These are phyloP conservation scores for Chitala chitala DNA, from an alignment of 2,113 vertebrate species.

Conservation along the genomic window DNA sequence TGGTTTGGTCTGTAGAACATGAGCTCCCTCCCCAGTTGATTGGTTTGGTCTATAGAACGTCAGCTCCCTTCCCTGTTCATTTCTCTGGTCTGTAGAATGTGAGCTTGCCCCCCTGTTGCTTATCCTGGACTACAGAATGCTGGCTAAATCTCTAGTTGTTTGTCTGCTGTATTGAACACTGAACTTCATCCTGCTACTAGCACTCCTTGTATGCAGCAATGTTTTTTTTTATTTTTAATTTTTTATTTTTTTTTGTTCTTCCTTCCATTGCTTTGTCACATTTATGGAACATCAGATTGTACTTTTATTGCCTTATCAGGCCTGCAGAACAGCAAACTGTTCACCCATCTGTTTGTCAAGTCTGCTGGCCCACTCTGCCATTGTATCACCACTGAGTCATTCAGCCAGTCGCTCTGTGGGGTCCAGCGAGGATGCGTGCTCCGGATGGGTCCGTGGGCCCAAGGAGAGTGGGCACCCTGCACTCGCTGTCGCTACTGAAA, in stretches of 20 bases:
- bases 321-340: not conserved
- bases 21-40: not conserved
- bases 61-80: too few relatives aligned
- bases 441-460: not conserved
- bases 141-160: too few relatives aligned
- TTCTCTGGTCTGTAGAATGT: not conserved
- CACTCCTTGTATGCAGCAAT: not conserved
- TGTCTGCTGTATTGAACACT: too few relatives aligned
- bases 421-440: not conserved
- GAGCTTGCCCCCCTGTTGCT: not conserved
- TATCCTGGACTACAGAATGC: not conserved
- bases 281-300: not conserved
- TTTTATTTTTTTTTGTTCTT: too few relatives aligned
- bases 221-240: too few relatives aligned
- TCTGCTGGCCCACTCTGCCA: constrained; percentile 2
- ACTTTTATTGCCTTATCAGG: not conserved
- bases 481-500: not conserved
- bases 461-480: not conserved
- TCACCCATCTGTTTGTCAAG: constrained; percentile 13
- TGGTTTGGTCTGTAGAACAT: not conserved
- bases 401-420: not conserved
- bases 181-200: not conserved
- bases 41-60: not conserved
- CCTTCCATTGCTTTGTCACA: not conserved
- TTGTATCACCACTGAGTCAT: not conserved